A percentile compares a stretch with the other conserved stretches of the same genome.
Conservation (phyloP, 2,113 vertebrate genomes). For the Muntiacus muntjak region DNA sequence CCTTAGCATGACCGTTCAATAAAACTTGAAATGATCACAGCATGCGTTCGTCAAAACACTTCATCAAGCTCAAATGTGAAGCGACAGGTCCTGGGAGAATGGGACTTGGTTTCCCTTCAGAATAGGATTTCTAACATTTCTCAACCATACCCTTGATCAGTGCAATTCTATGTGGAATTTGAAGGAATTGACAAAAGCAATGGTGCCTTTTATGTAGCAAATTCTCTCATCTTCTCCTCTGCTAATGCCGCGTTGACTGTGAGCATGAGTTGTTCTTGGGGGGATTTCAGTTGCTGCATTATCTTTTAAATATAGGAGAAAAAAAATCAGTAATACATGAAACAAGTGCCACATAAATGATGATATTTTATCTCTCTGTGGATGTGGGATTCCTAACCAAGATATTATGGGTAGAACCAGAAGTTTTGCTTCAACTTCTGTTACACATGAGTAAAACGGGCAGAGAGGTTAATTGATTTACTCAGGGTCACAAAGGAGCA, state of each 20-base stretch:
- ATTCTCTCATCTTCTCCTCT: neutral
- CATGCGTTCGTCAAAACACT: neutral
- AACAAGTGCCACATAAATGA: neutral
- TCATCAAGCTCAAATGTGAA: neutral
- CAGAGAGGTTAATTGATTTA: constrained; percentile 25
- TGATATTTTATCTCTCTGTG: neutral
- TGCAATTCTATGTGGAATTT: neutral
- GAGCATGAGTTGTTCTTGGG: neutral
- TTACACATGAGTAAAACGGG: neutral
- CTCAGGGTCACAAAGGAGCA: neutral
- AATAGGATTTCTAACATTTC: neutral
- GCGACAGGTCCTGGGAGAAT: neutral
- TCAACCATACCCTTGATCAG: neutral
- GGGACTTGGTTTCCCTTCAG: neutral
- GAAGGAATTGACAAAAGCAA: neutral
- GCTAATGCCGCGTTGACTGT: fast-evolving
- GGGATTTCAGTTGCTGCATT: neutral
- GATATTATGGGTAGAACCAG: neutral
- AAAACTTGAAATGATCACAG: neutral
- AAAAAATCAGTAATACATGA: neutral
- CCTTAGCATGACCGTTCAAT: neutral
- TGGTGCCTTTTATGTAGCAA: neutral
- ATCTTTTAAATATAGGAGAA: neutral
- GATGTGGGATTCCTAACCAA: neutral
- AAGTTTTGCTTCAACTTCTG: neutral